Evolutionary conservation across 53 echinoderm and acorn worm species (phyloP), one percentile per base, ranked within the genome.

Genomic region (Holothuria scabra): DNA sequence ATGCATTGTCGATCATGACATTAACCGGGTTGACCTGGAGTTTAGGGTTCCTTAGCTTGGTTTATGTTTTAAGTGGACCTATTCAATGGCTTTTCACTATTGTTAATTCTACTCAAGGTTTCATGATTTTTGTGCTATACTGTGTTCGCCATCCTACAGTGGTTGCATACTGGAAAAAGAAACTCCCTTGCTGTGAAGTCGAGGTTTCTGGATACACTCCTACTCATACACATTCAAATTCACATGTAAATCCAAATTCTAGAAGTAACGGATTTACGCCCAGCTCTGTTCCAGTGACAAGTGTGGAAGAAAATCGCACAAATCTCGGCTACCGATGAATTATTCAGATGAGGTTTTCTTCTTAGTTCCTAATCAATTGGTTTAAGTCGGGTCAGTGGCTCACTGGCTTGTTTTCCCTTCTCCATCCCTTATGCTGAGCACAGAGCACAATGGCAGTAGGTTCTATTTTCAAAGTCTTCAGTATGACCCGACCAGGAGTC

Each of bases 21-120:
- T 85, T 94, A 29, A 91, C 90, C 79, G 94, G 94, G 14, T 37
- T 94, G 21, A 94, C 94, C 3, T 94, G 94, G 94, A 75, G 88
- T 12, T 75, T 94, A 1, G 94, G 94, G 0, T 94, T 91, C 30
- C 81, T 94, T 21, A 89, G 87, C 59, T 87, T 94, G 8, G 83
- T 94, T 58, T 85, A 86, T 56, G 85, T 87, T 5, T 55, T 87
- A 21, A 91, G 84, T 57, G 88, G 91, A 67, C 85, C 85, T 16
- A 88, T 91, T 2, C 94, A 91, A 70, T 79, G 90, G 21, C 46
- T 91, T 56, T 94, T 91, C 86, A 90, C 91, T 67, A 70, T 94
- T 22, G 85, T 94, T 24, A 94, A 94, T 66, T 89, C 94, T 5
- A 87, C 89, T 23, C 94, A 94, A 69, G 94, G 94, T 1, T 94